Conservation (phyloP, 2,113 vertebrate species). For the Hippocampus barbouri region DNA sequence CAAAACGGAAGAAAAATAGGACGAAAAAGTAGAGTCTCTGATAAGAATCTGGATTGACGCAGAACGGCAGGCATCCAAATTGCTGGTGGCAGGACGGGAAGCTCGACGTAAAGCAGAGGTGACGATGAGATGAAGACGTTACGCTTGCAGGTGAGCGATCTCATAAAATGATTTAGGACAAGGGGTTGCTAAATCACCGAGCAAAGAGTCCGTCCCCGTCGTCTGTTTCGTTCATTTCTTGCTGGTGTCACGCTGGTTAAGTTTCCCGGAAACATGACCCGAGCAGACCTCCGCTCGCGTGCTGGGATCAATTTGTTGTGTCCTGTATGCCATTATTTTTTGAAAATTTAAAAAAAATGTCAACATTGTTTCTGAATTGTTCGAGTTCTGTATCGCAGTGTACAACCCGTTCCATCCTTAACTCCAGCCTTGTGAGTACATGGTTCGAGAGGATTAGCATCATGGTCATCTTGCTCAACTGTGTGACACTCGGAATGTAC, state of each 20-base stretch:
- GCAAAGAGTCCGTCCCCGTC: slow-evolving; percentile 32
- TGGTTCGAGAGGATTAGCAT: slow-evolving; percentile 98
- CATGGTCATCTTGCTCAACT: slow-evolving; percentile 97
- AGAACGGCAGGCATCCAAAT: slow-evolving; percentile 49
- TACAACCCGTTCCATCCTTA: slow-evolving; percentile 52
- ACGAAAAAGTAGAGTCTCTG: slow-evolving; percentile 28
- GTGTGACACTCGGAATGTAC: slow-evolving; percentile 97
- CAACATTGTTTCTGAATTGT: too few relatives aligned
- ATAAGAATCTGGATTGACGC: slow-evolving; percentile 43
- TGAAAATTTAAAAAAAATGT: too few relatives aligned
- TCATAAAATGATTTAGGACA: slow-evolving; percentile 6
- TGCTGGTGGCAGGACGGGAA: slow-evolving; percentile 29
- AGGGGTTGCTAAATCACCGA: slow-evolving; percentile 36
- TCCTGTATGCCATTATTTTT: not conserved
- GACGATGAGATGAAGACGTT: slow-evolving; percentile 4
- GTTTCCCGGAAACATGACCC: slow-evolving; percentile 31
- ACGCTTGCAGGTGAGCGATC: not conserved
- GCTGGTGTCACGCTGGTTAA: slow-evolving; percentile 50
- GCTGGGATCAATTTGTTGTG: slow-evolving; percentile 38
- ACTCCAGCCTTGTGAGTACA: slow-evolving; percentile 64
- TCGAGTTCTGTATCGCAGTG: too few relatives aligned
- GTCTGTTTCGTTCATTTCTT: slow-evolving; percentile 14
- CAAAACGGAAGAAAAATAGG: slow-evolving; percentile 5
- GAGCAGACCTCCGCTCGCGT: slow-evolving; percentile 28
- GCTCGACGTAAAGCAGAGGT: slow-evolving; percentile 10